Evolutionary conservation across 2,888 invertebrate species (phyloP).

Genomic region (Nymphalis urticae): DNA sequence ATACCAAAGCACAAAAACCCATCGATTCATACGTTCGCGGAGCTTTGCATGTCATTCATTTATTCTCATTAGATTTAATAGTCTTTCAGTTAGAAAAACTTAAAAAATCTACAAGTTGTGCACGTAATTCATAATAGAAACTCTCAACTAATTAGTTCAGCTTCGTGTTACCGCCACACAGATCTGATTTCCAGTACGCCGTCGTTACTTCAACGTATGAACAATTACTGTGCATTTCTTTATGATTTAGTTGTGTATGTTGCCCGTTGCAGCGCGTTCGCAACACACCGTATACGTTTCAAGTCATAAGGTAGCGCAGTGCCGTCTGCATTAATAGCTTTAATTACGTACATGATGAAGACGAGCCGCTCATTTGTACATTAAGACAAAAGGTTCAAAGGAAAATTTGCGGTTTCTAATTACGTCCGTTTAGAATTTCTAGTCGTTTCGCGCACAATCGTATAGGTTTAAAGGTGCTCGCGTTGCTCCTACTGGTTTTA

Average conservation of each 20-base stretch:
- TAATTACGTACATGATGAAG: conserved; percentile 54
- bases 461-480: conserved; percentile 69
- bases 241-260: conserved; percentile 2
- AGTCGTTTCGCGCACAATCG: conserved; percentile 78
- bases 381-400: conserved; percentile 2
- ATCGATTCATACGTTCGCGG: conserved; percentile 77
- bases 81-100: conserved; percentile 80
- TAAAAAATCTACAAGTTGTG: conserved; percentile 69
- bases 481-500: conserved; percentile 68
- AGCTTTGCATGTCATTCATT: conserved; percentile 67
- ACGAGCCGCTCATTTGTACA: conserved; percentile 10
- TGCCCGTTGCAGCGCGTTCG: background rate
- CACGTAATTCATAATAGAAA: conserved; percentile 40
- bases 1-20: conserved; percentile 82
- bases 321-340: conserved; percentile 61
- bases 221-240: background rate
- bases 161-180: conserved; percentile 42
- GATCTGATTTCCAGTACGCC: conserved; percentile 56
- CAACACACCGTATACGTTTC: conserved; percentile 32
- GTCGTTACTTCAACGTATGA: background rate
- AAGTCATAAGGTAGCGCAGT: conserved; percentile 45
- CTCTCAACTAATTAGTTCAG: conserved; percentile 26
- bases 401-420: conserved; percentile 4
- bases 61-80: conserved; percentile 75
- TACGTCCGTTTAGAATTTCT: conserved; percentile 59